These are phyloP conservation scores for Acinonyx jubatus DNA, from an alignment of 2,113 vertebrate genomes.

Conservation along the genomic window DNA sequence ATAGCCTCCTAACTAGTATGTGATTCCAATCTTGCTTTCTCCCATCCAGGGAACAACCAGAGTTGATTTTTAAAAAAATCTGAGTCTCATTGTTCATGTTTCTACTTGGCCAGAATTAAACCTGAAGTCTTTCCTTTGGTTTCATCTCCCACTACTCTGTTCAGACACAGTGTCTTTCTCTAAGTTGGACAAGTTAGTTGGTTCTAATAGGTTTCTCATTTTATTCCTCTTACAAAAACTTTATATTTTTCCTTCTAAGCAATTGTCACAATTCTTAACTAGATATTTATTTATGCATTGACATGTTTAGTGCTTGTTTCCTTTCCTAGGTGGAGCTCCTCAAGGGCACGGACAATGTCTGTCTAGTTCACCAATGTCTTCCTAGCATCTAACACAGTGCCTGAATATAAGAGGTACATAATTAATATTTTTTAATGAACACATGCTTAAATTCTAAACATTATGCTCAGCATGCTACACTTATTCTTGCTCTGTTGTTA, in stretches of 20 bases:
- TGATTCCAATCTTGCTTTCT: background rate
- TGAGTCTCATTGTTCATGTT: background rate
- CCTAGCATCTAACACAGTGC: background rate
- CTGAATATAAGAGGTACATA: background rate
- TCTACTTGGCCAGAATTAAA: background rate
- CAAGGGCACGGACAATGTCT: background rate
- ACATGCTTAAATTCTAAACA: constrained; percentile 28
- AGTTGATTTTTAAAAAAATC: background rate
- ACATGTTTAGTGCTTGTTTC: background rate
- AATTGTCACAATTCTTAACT: background rate
- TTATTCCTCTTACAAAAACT: background rate
- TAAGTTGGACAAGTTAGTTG: background rate
- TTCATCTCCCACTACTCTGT: background rate
- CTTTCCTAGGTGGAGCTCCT: background rate
- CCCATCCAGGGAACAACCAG: background rate
- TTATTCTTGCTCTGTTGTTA: constrained; percentile 25
- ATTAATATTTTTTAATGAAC: background rate
- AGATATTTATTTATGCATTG: background rate
- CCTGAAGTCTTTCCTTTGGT: background rate
- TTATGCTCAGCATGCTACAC: background rate
- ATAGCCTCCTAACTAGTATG: background rate
- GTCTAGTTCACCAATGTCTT: background rate
- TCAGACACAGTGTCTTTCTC: background rate
- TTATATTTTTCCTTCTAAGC: background rate
- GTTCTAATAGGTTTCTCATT: background rate